A percentile compares a stretch with the other conserved stretches of the same genome.
Conservation (phyloP, 2,888 invertebrate species). For the Drosophila maculinotata region DNA sequence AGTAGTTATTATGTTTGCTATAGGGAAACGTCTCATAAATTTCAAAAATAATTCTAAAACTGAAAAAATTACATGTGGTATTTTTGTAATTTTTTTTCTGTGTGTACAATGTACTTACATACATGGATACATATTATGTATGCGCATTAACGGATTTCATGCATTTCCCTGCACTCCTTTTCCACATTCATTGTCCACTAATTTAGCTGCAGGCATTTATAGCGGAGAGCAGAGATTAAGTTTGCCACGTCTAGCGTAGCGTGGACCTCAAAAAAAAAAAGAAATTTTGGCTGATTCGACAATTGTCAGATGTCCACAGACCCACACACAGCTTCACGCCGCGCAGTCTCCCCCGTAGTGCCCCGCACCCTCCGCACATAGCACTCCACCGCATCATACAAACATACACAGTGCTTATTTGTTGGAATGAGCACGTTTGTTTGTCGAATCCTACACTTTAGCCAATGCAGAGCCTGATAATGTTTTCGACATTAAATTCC, state of each 20-base stretch:
- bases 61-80: too few species aligned
- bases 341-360: neutral
- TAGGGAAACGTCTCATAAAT: too few species aligned
- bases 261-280: slow-evolving; percentile 16
- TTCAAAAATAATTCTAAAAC: too few species aligned
- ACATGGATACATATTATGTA: slow-evolving; percentile 9
- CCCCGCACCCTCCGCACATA: too few species aligned
- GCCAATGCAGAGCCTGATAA: slow-evolving; percentile 58
- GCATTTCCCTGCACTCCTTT: slow-evolving; percentile 29
- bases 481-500: slow-evolving; percentile 75
- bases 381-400: neutral
- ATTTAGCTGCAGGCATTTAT: slow-evolving; percentile 42
- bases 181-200: slow-evolving; percentile 49
- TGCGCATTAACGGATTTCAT: slow-evolving; percentile 41
- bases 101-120: neutral
- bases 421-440: slow-evolving; percentile 37
- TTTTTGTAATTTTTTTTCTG: too few species aligned
- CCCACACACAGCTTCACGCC: neutral
- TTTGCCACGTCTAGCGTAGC: slow-evolving; percentile 23
- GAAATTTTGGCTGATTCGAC: slow-evolving; percentile 53
- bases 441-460: slow-evolving; percentile 49
- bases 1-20: too few species aligned
- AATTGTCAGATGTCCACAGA: slow-evolving; percentile 50
- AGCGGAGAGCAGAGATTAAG: slow-evolving; percentile 38
- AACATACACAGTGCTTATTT: slow-evolving; percentile 29